Conservation (phyloP, 2,797 vertebrate species). For the Arctocebus calabarensis region DNA sequence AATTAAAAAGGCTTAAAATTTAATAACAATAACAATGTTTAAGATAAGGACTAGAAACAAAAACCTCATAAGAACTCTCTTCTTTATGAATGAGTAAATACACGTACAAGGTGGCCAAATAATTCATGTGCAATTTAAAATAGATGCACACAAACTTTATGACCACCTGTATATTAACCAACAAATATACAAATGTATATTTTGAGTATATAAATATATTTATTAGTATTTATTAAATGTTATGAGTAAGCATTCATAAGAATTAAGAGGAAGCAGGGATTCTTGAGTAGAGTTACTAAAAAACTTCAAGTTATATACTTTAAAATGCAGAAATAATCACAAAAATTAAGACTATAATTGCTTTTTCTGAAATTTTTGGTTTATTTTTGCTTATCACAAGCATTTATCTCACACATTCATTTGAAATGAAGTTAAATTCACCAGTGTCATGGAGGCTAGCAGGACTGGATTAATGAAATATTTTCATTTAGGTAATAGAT, state of each 20-base stretch:
- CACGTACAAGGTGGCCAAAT: no score
- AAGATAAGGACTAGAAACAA: no score
- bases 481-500: background rate
- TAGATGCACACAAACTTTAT: no score
- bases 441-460: background rate
- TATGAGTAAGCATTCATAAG: background rate
- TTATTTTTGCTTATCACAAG: background rate
- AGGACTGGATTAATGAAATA: background rate
- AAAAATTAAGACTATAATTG: background rate
- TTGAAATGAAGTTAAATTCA: background rate
- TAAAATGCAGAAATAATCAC: background rate
- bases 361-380: background rate
- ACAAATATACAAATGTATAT: background rate
- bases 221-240: background rate
- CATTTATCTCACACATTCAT: background rate
- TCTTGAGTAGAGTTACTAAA: slow-evolving; percentile 1
- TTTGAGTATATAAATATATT: background rate
- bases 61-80: background rate
- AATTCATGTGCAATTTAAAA: no score
- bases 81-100: no score
- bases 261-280: background rate
- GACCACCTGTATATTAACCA: background rate
- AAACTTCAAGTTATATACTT: background rate
- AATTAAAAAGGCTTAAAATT: no score
- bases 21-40: no score